Conservation (phyloP, 2,113 vertebrate species). For the Ceyx melanurus region DNA sequence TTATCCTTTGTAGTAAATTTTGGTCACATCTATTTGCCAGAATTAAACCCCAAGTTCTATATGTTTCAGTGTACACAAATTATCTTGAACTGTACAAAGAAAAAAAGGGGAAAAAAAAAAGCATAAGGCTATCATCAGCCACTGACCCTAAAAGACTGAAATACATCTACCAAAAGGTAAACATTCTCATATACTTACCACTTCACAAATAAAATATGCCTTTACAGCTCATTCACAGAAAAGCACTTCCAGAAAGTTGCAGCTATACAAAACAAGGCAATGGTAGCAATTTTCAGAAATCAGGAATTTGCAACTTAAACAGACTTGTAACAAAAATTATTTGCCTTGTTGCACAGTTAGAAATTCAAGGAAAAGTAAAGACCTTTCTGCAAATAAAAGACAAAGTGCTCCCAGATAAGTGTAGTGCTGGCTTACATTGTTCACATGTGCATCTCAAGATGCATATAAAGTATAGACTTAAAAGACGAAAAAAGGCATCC, state of each 20-base stretch:
- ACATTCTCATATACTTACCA: neutral
- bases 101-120: neutral
- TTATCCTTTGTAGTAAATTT: neutral
- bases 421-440: neutral
- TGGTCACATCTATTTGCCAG: neutral
- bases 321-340: neutral
- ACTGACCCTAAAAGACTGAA: neutral
- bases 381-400: neutral
- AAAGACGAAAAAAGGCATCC: neutral
- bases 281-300: neutral
- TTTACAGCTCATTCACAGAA: neutral
- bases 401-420: neutral
- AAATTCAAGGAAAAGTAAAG: neutral
- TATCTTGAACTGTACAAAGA: neutral
- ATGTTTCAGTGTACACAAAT: neutral
- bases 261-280: neutral
- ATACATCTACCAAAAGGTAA: neutral
- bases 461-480: neutral
- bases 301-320: neutral
- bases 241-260: neutral
- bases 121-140: neutral
- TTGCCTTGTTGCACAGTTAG: neutral
- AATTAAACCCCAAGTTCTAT: neutral
- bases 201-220: neutral
- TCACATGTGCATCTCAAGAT: neutral